A percentile compares a stretch with the other conserved stretches of the same genome.
Evolutionary conservation across 2,113 vertebrate genomes (phyloP).

Genomic region (Scopus umbretta): DNA sequence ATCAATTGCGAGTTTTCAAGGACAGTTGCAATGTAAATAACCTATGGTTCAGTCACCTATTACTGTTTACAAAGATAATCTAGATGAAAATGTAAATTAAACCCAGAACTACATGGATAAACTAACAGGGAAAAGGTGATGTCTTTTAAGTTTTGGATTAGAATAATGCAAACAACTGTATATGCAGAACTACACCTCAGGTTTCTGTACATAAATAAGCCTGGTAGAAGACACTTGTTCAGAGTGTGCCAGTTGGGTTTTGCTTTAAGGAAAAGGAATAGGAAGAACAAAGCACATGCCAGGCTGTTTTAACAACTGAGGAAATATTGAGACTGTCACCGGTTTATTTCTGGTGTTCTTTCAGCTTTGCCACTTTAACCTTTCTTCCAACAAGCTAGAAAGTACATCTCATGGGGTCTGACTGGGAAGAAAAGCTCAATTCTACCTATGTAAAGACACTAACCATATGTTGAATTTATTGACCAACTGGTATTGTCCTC

Average conservation of each 20-base stretch:
- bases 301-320: neutral
- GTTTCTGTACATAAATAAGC: neutral
- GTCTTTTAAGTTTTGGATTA: neutral
- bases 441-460: constrained; percentile 5
- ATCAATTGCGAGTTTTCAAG: neutral
- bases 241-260: neutral
- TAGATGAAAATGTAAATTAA: neutral
- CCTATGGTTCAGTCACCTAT: neutral
- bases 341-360: neutral
- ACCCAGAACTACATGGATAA: neutral
- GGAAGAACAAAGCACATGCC: neutral
- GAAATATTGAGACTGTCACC: neutral
- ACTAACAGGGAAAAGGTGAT: neutral
- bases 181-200: neutral
- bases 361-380: neutral
- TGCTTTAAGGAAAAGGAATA: neutral
- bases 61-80: neutral
- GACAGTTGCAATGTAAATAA: neutral
- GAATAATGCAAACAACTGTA: neutral
- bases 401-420: neutral
- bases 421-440: neutral
- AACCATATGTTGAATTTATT: constrained; percentile 53
- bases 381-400: neutral
- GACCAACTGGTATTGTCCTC: constrained; percentile 44
- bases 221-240: neutral